Evolutionary conservation across 2,888 invertebrate species (phyloP).

Genomic region (Catocala nupta): DNA sequence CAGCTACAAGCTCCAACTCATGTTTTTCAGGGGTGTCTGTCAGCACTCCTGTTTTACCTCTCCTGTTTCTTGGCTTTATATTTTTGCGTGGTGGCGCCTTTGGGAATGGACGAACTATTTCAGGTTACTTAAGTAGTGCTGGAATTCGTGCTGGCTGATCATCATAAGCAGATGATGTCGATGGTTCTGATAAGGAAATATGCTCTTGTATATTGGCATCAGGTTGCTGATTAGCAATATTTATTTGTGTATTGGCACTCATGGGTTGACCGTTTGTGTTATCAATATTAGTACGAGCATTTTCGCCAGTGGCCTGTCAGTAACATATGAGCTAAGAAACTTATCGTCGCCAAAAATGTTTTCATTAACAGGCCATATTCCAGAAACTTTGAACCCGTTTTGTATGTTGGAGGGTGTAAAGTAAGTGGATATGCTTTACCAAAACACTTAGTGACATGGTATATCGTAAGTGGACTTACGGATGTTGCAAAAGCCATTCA

Average conservation of each 20-base stretch:
- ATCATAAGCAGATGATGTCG: no score
- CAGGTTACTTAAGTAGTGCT: no score
- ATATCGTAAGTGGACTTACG: neutral
- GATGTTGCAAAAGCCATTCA: no score
- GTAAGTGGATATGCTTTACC: neutral
- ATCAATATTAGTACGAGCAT: neutral
- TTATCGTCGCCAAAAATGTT: constrained; percentile 14
- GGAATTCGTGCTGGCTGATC: no score
- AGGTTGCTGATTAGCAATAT: no score
- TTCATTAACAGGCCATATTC: neutral
- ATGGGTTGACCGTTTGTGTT: no score
- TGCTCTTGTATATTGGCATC: no score
- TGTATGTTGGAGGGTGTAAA: neutral
- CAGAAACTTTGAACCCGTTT: neutral
- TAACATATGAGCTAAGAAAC: constrained; percentile 14
- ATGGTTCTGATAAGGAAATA: no score
- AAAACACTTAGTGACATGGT: neutral
- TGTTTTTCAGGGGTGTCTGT: constrained; percentile 16
- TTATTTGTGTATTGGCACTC: constrained; percentile 1
- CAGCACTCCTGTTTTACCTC: constrained; percentile 14
- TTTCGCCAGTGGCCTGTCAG: constrained; percentile 1
- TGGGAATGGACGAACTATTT: constrained; percentile 2
- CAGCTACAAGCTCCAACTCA: no score
- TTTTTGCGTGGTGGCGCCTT: neutral
- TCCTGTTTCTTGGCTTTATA: constrained; percentile 8